Base-by-base conservation (phyloP, 2,888 invertebrate species). In the Branchinecta sandiegonensis region DNA sequence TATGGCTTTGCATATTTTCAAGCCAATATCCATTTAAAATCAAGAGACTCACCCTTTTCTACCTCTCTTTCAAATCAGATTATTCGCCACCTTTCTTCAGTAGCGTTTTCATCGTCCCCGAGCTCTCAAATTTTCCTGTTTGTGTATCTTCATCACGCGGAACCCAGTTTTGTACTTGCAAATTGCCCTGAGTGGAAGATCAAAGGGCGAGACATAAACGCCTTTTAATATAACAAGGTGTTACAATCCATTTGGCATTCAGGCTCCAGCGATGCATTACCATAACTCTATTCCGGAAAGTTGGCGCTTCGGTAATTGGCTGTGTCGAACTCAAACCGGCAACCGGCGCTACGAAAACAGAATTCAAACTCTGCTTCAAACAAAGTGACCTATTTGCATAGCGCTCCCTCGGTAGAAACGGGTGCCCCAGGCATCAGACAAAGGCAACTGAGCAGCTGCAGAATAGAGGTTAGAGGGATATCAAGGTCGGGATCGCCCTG, bases 121-220 rank as follows among this genome's bases (percentile, higher is more conserved):
- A 23, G 63, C 10, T 17, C 9, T 56, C 23, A 56, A 56, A 56
- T 56, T 10, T 56, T 10, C 63, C 63, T 56, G 63, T 56, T 56
- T 56, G 63, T 56, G 63, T 56, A 56, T 10, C 63, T 56, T 23
- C 63, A 56, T 56, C 63, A 56, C 63, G 63, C 63, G 63, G 63
- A 56, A 56, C 63, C n/a, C n/a, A 56, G 63, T 56, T 56, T 56
- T 56, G 63, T 56, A 56, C 63, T 56, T 56, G 63, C 63, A 56
- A 56, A 56, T 56, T 56, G 63, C 14, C 23, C 63, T 56, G 10
- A 56, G 23, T 56, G 63, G 9, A 56, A 56, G 63, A 56, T 56
- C 63, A 56, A 56, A 56, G 23, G 63, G 8, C 23, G 63, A 23
- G 63, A 56, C 14, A 56, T 23, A 56, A 56, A 56, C 63, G 63